Evolutionary conservation across 2,888 invertebrate genomes (phyloP).

Genomic region (Aspidiotus rigidus): DNA sequence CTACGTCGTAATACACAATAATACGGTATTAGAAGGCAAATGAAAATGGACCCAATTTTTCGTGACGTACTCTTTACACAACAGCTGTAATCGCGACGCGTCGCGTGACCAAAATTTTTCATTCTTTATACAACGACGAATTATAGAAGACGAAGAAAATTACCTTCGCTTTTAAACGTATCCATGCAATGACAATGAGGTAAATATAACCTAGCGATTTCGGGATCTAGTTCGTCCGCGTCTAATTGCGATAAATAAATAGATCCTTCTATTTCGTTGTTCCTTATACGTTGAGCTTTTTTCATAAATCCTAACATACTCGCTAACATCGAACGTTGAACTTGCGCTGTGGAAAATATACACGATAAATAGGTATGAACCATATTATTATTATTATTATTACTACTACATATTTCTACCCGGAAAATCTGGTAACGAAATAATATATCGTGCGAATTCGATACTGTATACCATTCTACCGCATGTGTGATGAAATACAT

Average conservation of each 20-base stretch:
- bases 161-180: slow-evolving; percentile 29
- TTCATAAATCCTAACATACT: slow-evolving; percentile 92
- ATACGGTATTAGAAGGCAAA: no score
- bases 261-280: slow-evolving; percentile 58
- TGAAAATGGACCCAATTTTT: no score
- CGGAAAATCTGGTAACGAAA: no score
- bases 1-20: no score
- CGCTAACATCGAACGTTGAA: slow-evolving; percentile 66
- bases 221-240: slow-evolving; percentile 85
- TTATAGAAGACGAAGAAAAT: not conserved
- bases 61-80: no score
- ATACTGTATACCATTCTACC: no score
- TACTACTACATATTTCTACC: no score
- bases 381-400: no score
- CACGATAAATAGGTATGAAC: not conserved
- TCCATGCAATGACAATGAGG: slow-evolving; percentile 50
- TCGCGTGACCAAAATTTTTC: not conserved
- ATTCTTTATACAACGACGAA: not conserved
- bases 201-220: slow-evolving; percentile 79
- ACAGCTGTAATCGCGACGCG: not conserved
- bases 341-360: slow-evolving; percentile 41
- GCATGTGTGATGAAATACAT: no score
- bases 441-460: no score
- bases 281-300: slow-evolving; percentile 55
- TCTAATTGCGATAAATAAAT: slow-evolving; percentile 88